Percentiles rank a stretch among this genome's conserved stretches.
phyloP scores from a whole-genome alignment of 2,113 vertebrate genomes.

The Carollia perspicillata region DNA sequence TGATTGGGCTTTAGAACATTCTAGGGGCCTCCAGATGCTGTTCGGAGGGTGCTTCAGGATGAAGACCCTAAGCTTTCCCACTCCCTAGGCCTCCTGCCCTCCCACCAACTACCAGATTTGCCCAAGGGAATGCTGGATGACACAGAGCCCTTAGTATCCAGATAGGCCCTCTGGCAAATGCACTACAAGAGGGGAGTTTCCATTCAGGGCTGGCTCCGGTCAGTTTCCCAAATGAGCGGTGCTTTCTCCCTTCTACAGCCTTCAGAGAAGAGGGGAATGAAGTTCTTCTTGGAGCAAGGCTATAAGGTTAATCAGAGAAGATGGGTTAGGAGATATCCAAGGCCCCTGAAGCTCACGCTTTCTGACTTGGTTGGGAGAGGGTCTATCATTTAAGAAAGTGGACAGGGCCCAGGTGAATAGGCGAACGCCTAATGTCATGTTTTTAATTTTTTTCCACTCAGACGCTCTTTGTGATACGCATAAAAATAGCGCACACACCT shows the following conservation, averaged over 20 bases:
- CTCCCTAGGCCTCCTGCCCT: not conserved
- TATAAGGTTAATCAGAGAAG: not conserved
- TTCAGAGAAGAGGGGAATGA: not conserved
- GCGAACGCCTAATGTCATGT: not conserved
- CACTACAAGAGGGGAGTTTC: not conserved
- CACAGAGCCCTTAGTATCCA: not conserved
- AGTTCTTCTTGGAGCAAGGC: not conserved
- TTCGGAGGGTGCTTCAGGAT: not conserved
- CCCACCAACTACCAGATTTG: not conserved
- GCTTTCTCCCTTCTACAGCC: not conserved
- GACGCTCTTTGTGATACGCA: not conserved
- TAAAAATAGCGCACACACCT: not conserved
- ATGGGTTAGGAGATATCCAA: accelerated
- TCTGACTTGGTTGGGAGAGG: not conserved
- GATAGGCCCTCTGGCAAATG: not conserved
- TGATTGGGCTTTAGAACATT: slow-evolving; percentile 47
- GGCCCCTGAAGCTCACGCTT: accelerated
- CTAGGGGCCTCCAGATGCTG: slow-evolving; percentile 36
- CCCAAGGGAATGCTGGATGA: not conserved
- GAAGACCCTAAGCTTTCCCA: not conserved
- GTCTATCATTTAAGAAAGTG: not conserved
- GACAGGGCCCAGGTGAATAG: not conserved
- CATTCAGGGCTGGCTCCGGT: not conserved
- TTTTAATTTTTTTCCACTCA: not conserved
- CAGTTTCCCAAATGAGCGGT: not conserved